Evolutionary conservation across 2,888 invertebrate genomes (phyloP), one percentile per base, ranked within the genome.

Genomic region (Trachelus troglodyta): DNA sequence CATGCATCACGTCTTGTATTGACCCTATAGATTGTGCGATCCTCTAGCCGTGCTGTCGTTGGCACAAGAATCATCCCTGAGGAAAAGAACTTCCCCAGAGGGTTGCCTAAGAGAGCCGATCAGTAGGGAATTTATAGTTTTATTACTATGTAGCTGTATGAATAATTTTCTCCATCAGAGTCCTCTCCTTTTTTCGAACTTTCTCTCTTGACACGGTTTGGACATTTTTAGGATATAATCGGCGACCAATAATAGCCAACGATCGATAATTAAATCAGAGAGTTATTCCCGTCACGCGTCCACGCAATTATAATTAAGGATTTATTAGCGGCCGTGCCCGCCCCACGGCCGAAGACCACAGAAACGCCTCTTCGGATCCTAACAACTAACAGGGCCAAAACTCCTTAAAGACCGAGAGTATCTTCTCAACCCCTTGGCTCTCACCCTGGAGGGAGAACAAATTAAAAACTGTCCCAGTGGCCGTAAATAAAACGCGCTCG

Each of bases 381-480:
- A 90, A 90, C 89, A 88, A 88, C 89, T 89, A 90, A 89, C 90
- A 89, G 90, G 89, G 88, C 89, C 88, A 90, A 88, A 88, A 89
- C 88, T 89, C 81, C 86, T 89, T 89, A 88, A 90, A 89, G 87
- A 88, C 84, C 83, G 79, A 81, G 76, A 75, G 76, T 74, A 69
- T 35, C 75, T 83, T 81, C 79, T 81, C 81, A 73, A 79, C 79
- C 79, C 77, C 80, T 77, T 76, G 77, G 40, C 79, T 81, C 83
- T 81, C 81, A 85, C 83, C 85, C 85, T 84, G 77, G 34, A 88
- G 88, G 89, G 89, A 87, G 90, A 90, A 90, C 90, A 91, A 90
- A 91, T 91, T 91, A 91, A 91, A 91, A 91, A 91, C 91, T 91
- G 91, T 91, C 91, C 91, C 90, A 91, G 86, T 89, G 89, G 88